Base-by-base conservation (phyloP, 2,113 vertebrate genomes). In the Jacana jacana region DNA sequence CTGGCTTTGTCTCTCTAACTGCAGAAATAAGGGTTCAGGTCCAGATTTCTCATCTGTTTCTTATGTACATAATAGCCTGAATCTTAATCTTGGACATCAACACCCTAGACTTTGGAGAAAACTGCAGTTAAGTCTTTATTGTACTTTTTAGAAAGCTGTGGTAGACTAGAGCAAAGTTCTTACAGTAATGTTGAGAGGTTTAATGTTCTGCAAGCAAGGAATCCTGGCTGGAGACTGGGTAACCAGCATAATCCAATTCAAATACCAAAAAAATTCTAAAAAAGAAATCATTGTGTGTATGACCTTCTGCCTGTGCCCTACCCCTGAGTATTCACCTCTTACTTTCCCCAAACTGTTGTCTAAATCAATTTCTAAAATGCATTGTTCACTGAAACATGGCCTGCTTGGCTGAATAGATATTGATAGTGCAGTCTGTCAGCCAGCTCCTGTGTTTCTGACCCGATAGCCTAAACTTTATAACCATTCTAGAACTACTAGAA, bases 41-140 rank as follows among this genome's bases (percentile, higher is more conserved):
- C 95, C 93, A 97, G 92, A 76, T 69, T 93, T 91, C 79, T 91
- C 65, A 89, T 96, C 91, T 95, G 92, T 86, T 96, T 93, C 83
- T 75, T 88, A 84, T 90, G 80, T 69, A 90, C 2, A 17, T 81
- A 92, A 96, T 61, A 91, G 77, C 52, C 83, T 92, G 86, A 92
- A 79, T 93, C 83, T 84, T 92, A 92, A 70, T 88, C 79, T 83
- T 96, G 91, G 80, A 81, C 33, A 75, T 86, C 75, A 88, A 72
- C 69, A 72, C 69, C 30, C 76, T 70, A 51, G 85, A 78, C 88
- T 92, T 93, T 24, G 77, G 92, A 93, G 77, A 71, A 94, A 90
- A 86, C 83, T 86, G 19, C 37, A 81, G 24, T 17, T 83, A 57
- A 24, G 35, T 57, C 51, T 88, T 73, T 75, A 81, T 72, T 44